Percentiles rank a stretch among this genome's conserved stretches.
These are phyloP conservation scores for Hapalemur alaotrensis DNA, from an alignment of 2,797 vertebrate species.

Conservation along the genomic window DNA sequence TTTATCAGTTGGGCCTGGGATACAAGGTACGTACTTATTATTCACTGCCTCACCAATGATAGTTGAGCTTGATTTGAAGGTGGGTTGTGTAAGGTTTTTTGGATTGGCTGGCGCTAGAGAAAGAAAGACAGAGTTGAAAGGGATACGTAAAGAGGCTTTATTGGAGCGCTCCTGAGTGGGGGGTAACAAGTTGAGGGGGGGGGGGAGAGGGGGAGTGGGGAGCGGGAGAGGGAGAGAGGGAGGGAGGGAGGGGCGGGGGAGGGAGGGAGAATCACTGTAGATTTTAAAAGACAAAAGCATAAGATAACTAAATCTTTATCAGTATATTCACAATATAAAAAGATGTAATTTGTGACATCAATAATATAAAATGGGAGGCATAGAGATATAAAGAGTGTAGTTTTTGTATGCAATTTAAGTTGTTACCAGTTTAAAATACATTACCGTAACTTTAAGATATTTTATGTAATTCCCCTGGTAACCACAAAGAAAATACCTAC, in stretches of 20 bases:
- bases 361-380: too few species aligned
- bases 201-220: too few species aligned
- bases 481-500: not conserved
- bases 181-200: too few species aligned
- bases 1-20: conserved; percentile 96
- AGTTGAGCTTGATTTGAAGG: not conserved
- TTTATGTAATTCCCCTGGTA: not conserved
- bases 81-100: not conserved
- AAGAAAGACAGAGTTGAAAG: too few species aligned
- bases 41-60: not conserved
- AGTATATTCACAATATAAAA: not conserved
- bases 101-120: too few species aligned
- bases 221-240: too few species aligned
- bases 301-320: not conserved
- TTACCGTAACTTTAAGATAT: not conserved
- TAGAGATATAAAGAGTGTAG: too few species aligned
- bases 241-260: too few species aligned
- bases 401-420: too few species aligned
- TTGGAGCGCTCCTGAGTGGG: too few species aligned
- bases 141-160: too few species aligned
- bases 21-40: conserved; percentile 92
- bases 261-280: not conserved
- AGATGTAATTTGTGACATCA: not conserved
- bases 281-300: not conserved
- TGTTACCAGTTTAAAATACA: too few species aligned